These are phyloP conservation scores for Pteropus alecto DNA, from an alignment of 2,113 vertebrate species.

Conservation along the genomic window DNA sequence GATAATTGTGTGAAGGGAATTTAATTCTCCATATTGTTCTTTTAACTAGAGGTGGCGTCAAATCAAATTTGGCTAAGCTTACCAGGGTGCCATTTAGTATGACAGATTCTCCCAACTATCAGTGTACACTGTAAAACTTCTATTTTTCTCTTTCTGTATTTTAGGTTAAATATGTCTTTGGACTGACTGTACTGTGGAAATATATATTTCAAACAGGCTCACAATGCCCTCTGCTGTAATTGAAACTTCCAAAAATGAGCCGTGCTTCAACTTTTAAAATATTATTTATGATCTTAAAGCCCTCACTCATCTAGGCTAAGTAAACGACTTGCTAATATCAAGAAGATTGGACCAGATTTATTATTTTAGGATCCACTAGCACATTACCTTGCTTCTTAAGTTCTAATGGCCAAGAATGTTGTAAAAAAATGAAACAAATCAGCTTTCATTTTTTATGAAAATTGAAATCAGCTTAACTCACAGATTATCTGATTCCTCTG, in stretches of 20 bases:
- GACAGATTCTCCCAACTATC: conserved; percentile 56
- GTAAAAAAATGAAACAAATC: not conserved
- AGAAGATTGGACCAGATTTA: not conserved
- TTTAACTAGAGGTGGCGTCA: conserved; percentile 80
- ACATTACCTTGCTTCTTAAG: not conserved
- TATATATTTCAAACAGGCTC: not conserved
- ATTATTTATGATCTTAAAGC: conserved; percentile 55
- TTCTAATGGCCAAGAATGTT: not conserved
- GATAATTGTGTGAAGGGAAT: conserved; percentile 69
- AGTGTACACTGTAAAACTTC: conserved; percentile 55
- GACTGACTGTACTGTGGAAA: not conserved
- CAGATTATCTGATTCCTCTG: conserved; percentile 23
- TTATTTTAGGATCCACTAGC: conserved; percentile 51
- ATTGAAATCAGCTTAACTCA: conserved; percentile 12
- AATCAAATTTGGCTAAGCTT: conserved; percentile 82
- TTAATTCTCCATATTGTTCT: conserved; percentile 79
- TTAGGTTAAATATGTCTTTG: conserved; percentile 32
- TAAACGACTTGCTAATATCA: not conserved
- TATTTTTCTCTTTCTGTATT: conserved; percentile 29
- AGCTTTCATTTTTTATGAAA: conserved; percentile 42
- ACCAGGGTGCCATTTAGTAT: conserved; percentile 73
- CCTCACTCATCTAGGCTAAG: not conserved
- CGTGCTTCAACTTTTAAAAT: conserved; percentile 44
- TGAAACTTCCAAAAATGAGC: conserved; percentile 56
- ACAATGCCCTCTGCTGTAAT: not conserved